Evolutionary conservation across 2,113 vertebrate genomes (phyloP).

Genomic region (Plestiodon gilberti): DNA sequence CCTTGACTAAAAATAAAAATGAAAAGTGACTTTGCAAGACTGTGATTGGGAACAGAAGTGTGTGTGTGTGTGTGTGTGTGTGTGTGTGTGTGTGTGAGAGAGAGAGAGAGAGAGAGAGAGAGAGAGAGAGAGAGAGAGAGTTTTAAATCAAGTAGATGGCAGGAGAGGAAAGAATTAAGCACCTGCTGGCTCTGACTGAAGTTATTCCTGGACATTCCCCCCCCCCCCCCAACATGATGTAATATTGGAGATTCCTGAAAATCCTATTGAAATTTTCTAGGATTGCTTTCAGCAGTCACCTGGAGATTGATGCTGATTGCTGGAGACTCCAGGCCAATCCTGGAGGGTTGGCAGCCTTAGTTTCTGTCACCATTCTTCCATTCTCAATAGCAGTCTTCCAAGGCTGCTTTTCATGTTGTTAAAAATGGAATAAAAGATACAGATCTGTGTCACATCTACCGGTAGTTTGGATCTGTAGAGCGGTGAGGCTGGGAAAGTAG

Average conservation of each 20-base stretch:
- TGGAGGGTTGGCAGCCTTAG: no score
- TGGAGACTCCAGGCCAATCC: no score
- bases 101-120: no score
- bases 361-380: neutral
- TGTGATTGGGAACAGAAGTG: neutral
- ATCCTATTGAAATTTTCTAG: no score
- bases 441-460: neutral
- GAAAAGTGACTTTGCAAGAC: neutral
- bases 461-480: neutral
- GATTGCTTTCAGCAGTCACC: no score
- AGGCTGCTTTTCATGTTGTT: neutral
- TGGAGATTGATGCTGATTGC: no score
- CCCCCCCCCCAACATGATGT: no score
- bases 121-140: no score
- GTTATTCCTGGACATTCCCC: no score
- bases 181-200: no score
- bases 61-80: neutral
- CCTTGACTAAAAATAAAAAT: neutral
- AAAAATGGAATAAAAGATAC: neutral
- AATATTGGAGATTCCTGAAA: no score
- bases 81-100: no score
- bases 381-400: neutral
- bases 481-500: neutral
- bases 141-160: neutral
- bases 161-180: neutral